Base-by-base conservation (phyloP, 2,888 invertebrate genomes). In the Arctia plantaginis region DNA sequence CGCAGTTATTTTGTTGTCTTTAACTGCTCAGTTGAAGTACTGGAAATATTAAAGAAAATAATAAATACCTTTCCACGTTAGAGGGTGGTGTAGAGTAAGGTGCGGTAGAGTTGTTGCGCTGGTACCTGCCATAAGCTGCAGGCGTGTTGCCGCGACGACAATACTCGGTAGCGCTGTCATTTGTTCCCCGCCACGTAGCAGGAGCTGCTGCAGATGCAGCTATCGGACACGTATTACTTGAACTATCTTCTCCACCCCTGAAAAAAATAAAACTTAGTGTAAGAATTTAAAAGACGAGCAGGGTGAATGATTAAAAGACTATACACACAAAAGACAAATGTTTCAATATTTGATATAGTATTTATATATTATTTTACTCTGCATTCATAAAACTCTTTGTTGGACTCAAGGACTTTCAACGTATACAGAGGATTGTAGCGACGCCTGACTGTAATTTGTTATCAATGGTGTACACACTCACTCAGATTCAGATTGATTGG, bases 61-160 rank as follows among this genome's bases (percentile, higher is more conserved):
- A 73, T 85, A 84, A 85, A 87, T 90, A 94, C 95, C 95, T 94
- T 88, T 94, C 95, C 78, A 92, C 91, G 88, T 94, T 94, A 82
- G 94, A 91, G 81, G 95, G 95, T 86, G 95, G 94, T 84, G 95
- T 95, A 83, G 94, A 90, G 87, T 93, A 93, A 78, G 95, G 93
- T 85, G 94, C 91, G 82, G 90, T 91, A 83, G 93, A 89, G 91
- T 94, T 93, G 94, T 95, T 94, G 91, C 95, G 92, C 96, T 97
- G 93, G 96, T 96, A 94, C 96, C 96, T 93, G 96, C 96, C 91
- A 96, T 96, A 92, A 80, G 95, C 91, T 79, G 94, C 94, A 76
- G 95, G 96, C 79, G 96, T 96, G 91, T 93, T 96, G 86, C 95
- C 95, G 81, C 95, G 94, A 44, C 95, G 94, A 85, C 94, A 94